Percentiles rank a stretch among this genome's conserved stretches.
Evolutionary conservation across 2,888 invertebrate genomes (phyloP).

Genomic region (Sympetrum striolatum): DNA sequence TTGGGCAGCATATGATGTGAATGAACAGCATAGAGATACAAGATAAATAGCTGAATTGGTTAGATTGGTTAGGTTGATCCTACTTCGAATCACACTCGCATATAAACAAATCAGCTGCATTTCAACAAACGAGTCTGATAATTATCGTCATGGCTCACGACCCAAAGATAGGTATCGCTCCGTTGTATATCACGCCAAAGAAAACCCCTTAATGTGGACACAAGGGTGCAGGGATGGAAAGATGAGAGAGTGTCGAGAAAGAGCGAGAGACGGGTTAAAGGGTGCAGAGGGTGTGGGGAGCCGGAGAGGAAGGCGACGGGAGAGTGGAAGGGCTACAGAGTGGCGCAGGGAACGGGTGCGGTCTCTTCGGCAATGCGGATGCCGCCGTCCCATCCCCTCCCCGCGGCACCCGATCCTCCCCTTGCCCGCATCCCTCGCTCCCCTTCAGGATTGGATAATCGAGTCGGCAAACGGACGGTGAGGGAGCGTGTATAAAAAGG

Average conservation of each 20-base stretch:
- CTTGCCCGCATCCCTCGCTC: background rate
- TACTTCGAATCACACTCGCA: too few relatives aligned
- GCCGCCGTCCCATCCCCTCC: background rate
- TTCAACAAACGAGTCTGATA: too few relatives aligned
- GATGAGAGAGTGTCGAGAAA: background rate
- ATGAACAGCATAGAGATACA: too few relatives aligned
- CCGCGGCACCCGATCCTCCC: background rate
- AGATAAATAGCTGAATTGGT: too few relatives aligned
- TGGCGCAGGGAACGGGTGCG: constrained; percentile 41
- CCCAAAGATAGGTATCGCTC: too few relatives aligned
- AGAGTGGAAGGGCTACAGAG: background rate
- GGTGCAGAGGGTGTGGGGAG: background rate
- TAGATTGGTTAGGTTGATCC: too few relatives aligned
- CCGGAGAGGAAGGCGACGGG: background rate
- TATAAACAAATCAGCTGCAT: too few relatives aligned
- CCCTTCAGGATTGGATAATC: background rate
- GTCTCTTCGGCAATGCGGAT: constrained; percentile 38
- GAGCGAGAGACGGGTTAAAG: background rate
- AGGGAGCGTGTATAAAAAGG: background rate
- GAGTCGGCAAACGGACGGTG: background rate
- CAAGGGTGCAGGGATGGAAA: background rate
- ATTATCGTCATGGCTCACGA: too few relatives aligned
- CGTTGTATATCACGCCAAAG: too few relatives aligned
- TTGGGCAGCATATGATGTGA: too few relatives aligned
- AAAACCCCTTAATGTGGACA: background rate